Percentiles rank a stretch among this genome's conserved stretches.
phyloP scores from a whole-genome alignment of 2,888 invertebrate species.

The Hirtodrosophila alboralis region DNA sequence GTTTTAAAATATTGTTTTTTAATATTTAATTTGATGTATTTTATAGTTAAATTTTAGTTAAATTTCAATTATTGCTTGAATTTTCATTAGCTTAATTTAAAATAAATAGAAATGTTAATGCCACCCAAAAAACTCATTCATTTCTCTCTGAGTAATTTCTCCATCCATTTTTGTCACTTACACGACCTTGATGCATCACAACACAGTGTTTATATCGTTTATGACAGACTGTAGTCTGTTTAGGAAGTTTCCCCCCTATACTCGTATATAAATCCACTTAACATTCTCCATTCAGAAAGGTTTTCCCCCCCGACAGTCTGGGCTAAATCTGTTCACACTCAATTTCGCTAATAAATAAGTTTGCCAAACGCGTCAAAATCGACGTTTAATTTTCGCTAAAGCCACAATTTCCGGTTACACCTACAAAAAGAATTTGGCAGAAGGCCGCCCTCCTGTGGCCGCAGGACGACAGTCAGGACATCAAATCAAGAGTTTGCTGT shows the following conservation, averaged over 20 bases:
- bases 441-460: conserved; percentile 45
- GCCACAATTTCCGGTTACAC: conserved; percentile 77
- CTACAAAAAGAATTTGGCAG: conserved; percentile 35
- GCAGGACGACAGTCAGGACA: conserved; percentile 44
- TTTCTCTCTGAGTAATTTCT: neutral
- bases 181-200: no score
- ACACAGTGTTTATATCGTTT: no score
- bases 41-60: no score
- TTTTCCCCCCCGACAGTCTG: neutral
- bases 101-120: no score
- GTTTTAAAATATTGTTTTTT: no score
- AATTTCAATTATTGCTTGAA: no score
- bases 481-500: conserved; percentile 74
- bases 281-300: conserved; percentile 25
- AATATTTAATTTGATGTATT: no score
- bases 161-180: no score
- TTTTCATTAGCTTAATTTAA: no score
- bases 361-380: conserved; percentile 54
- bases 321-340: conserved; percentile 49
- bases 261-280: conserved; percentile 56
- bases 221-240: no score
- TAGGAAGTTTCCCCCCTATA: neutral
- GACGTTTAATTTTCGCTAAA: conserved; percentile 65
- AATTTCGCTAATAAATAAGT: conserved; percentile 77
- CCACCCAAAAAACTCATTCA: no score